Evolutionary conservation across 2,797 vertebrate genomes (phyloP).

Genomic region (Betta splendens): DNA sequence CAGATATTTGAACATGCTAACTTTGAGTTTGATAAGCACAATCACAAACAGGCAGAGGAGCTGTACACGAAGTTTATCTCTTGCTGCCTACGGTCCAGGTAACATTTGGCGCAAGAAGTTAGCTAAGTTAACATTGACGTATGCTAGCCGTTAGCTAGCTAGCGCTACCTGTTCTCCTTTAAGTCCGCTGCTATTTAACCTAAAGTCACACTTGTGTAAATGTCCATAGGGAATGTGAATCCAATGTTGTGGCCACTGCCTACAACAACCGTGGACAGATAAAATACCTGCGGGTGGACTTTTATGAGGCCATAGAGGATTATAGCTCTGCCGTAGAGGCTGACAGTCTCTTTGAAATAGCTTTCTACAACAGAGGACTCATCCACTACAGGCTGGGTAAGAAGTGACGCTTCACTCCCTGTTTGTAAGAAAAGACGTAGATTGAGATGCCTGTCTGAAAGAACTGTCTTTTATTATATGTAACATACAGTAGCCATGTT

Average conservation of each 20-base stretch:
- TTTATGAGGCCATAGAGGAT: conserved; percentile 90
- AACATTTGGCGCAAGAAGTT: neutral
- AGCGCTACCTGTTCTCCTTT: fast-evolving
- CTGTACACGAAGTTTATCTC: conserved; percentile 78
- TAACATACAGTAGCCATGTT: too few relatives aligned
- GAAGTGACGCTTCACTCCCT: conserved; percentile 3
- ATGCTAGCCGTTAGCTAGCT: neutral
- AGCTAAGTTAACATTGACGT: neutral
- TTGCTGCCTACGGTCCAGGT: conserved; percentile 73
- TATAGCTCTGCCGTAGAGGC: conserved; percentile 85
- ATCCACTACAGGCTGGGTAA: conserved; percentile 91
- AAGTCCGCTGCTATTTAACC: fast-evolving
- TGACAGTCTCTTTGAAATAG: conserved; percentile 83
- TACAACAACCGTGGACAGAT: conserved; percentile 93
- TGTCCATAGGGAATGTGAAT: conserved; percentile 69
- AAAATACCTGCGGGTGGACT: conserved; percentile 92
- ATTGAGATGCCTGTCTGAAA: too few relatives aligned
- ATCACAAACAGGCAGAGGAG: conserved; percentile 74
- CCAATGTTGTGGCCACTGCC: conserved; percentile 81
- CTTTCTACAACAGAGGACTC: conserved; percentile 94
- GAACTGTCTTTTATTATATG: too few relatives aligned
- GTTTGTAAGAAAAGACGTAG: too few relatives aligned
- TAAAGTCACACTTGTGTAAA: neutral
- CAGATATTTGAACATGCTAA: conserved; percentile 67
- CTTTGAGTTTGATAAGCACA: conserved; percentile 64